Percentiles rank a stretch among this genome's conserved stretches.
Conservation (phyloP, 2,113 vertebrate genomes). For the Thamnaconus septentrionalis region DNA sequence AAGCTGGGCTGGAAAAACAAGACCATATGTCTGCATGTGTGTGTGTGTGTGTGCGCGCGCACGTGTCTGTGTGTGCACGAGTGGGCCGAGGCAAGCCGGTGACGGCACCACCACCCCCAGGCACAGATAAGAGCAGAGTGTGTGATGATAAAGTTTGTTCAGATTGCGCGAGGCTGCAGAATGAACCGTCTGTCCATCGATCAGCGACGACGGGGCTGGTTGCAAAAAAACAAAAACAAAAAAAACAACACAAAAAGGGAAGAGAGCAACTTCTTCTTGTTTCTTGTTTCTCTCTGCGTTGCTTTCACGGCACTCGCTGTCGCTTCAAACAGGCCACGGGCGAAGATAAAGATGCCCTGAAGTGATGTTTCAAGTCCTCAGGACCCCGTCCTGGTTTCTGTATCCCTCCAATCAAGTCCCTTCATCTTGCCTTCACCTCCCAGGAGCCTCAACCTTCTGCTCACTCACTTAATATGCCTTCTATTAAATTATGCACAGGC, state of each 20-base stretch:
- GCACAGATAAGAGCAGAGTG: constrained; percentile 43
- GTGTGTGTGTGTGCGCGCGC: background rate
- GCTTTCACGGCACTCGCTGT: too few species aligned
- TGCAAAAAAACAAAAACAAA: background rate
- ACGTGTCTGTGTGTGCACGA: background rate
- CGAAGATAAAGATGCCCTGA: too few species aligned
- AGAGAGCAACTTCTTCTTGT: too few species aligned
- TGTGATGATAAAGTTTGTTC: constrained; percentile 50
- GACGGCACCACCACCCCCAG: constrained; percentile 45
- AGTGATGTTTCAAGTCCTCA: too few species aligned
- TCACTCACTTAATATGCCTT: constrained; percentile 41
- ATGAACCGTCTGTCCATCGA: constrained; percentile 1
- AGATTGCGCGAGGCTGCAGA: constrained; percentile 24
- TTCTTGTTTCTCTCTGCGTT: too few species aligned
- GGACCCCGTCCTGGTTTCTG: too few species aligned
- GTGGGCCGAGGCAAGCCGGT: constrained; percentile 14
- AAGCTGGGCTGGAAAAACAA: too few species aligned
- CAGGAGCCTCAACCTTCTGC: constrained; percentile 9
- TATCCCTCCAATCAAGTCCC: background rate
- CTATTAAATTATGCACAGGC: constrained; percentile 46
- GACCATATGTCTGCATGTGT: constrained; percentile 11
- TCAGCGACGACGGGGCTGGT: background rate
- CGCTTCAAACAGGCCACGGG: too few species aligned
- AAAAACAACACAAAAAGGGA: too few species aligned
- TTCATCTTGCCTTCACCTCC: background rate